Percentiles rank a stretch among this genome's conserved stretches.
These are phyloP conservation scores for Scaptomyza polygonia DNA, from an alignment of 2,888 invertebrate species.

Conservation along the genomic window DNA sequence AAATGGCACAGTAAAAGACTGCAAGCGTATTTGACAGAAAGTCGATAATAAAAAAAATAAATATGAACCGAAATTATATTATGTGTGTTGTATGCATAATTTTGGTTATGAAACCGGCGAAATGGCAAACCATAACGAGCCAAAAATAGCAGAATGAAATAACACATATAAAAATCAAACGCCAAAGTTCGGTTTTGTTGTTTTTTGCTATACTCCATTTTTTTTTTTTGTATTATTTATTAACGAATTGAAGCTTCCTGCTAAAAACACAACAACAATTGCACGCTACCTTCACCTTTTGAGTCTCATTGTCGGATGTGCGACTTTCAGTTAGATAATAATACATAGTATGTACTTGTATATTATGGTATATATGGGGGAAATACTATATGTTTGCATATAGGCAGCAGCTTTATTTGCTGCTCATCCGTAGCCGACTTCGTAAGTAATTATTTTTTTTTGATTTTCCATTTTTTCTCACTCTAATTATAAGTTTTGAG, in stretches of 20 bases:
- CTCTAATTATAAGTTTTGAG: conserved; percentile 16
- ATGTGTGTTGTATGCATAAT: conserved; percentile 47
- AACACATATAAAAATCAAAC: conserved; percentile 27
- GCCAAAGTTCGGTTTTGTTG: conserved; percentile 33
- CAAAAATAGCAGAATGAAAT: conserved; percentile 11
- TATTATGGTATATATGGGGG: background rate
- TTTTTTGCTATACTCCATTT: conserved; percentile 30
- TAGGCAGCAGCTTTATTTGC: conserved; percentile 11
- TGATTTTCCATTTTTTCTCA: background rate
- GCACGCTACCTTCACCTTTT: conserved; percentile 66
- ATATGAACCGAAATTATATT: conserved; percentile 17
- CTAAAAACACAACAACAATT: conserved; percentile 31
- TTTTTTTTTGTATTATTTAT: conserved; percentile 49
- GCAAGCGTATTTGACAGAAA: background rate
- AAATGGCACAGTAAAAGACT: background rate
- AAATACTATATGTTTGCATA: background rate
- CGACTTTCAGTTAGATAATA: conserved; percentile 52
- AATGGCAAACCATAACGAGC: conserved; percentile 42
- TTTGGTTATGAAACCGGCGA: conserved; percentile 63
- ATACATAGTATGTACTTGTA: conserved; percentile 22
- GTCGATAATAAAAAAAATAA: conserved; percentile 1
- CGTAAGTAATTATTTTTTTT: conserved; percentile 10
- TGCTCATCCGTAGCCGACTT: conserved; percentile 28
- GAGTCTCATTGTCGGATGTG: conserved; percentile 28
- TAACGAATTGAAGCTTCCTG: conserved; percentile 62